Conservation (phyloP, 1,140 invertebrate genomes). For the Chironomus tepperi region DNA sequence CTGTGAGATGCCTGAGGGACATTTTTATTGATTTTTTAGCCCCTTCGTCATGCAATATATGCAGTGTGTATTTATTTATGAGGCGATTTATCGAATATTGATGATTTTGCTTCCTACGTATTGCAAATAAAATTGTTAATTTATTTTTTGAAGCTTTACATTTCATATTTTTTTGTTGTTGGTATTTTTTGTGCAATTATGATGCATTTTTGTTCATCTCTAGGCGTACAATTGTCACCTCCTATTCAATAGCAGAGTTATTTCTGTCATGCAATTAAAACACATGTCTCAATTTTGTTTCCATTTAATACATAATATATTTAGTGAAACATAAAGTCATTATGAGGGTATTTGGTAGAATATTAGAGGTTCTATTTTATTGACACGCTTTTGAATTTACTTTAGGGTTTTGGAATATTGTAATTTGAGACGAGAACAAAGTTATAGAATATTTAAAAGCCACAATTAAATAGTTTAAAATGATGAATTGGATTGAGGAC, state of each 20-base stretch:
- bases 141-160: no score
- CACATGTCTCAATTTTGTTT: neutral
- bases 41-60: neutral
- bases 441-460: no score
- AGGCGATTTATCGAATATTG: slow-evolving; percentile 12
- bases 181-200: no score
- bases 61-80: neutral
- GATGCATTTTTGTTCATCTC: no score
- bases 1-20: slow-evolving; percentile 10
- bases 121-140: slow-evolving; percentile 17
- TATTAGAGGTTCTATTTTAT: neutral
- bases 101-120: neutral
- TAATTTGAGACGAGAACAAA: no score
- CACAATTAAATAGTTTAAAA: no score
- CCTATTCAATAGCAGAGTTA: no score
- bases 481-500: no score
- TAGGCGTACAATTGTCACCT: no score
- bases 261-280: neutral
- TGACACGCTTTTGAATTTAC: no score
- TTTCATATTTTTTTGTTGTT: no score
- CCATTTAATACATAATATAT: neutral
- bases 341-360: neutral
- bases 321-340: neutral
- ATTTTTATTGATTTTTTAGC: neutral
- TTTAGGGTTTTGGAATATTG: no score